phyloP scores from a whole-genome alignment of 1,140 invertebrate genomes.

The Teleopsis dalmanni region DNA sequence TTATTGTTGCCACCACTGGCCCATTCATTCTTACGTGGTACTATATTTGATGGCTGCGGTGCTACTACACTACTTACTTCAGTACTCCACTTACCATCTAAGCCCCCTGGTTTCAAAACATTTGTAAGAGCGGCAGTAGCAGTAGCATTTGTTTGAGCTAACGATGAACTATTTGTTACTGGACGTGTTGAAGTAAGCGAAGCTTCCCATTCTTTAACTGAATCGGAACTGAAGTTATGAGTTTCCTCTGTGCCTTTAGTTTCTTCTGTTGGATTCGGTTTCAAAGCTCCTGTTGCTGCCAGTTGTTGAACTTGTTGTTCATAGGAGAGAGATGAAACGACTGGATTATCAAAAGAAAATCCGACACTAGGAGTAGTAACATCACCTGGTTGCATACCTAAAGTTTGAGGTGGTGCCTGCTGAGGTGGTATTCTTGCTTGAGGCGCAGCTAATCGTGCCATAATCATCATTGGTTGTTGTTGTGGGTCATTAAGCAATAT shows the following conservation, averaged over 20 bases:
- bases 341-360: slow-evolving; percentile 10
- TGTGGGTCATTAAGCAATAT: slow-evolving; percentile 22
- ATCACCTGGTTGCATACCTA: slow-evolving; percentile 33
- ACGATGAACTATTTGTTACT: too few species aligned
- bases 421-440: slow-evolving; percentile 6
- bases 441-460: slow-evolving; percentile 13
- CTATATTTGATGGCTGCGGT: slow-evolving; percentile 32
- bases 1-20: slow-evolving; percentile 6
- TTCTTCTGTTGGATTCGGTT: not conserved
- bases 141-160: slow-evolving; percentile 27
- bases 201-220: slow-evolving; percentile 10
- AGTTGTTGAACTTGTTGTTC: slow-evolving; percentile 36
- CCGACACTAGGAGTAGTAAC: slow-evolving; percentile 12
- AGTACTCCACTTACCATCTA: not conserved
- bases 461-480: slow-evolving; percentile 22
- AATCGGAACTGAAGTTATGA: not conserved
- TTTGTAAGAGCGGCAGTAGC: slow-evolving; percentile 32
- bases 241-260: not conserved
- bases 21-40: slow-evolving; percentile 35
- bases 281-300: not conserved
- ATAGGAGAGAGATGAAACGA: slow-evolving; percentile 17
- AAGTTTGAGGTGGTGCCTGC: slow-evolving; percentile 13
- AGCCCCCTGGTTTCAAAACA: slow-evolving; percentile 20
- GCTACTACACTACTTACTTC: not conserved
- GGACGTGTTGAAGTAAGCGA: too few species aligned